phyloP scores from a whole-genome alignment of 2,888 invertebrate genomes.

The Chymomyza caudatula region DNA sequence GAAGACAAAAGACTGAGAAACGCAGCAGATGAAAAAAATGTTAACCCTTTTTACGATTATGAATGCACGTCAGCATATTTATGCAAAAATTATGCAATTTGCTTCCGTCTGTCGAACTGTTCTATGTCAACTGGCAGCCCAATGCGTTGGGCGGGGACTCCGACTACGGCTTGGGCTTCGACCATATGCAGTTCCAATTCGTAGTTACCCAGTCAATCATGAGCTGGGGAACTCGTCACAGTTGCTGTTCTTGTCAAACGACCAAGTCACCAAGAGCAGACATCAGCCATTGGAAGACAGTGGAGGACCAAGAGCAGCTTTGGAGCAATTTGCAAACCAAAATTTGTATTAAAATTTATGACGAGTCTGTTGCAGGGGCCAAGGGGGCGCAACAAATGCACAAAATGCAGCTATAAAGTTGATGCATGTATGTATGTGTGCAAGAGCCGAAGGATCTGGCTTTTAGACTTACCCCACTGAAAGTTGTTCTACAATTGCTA shows the following conservation, averaged over 20 bases:
- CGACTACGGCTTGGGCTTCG: slow-evolving; percentile 23
- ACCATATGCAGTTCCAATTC: slow-evolving; percentile 41
- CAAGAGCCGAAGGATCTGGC: no score
- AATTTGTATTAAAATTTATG: slow-evolving; percentile 72
- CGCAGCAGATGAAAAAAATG: slow-evolving; percentile 28
- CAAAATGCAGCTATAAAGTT: slow-evolving; percentile 8
- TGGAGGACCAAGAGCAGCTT: slow-evolving; percentile 58
- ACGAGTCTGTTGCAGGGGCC: slow-evolving; percentile 55
- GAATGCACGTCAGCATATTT: slow-evolving; percentile 72
- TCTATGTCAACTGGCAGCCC: slow-evolving; percentile 41
- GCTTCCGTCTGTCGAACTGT: slow-evolving; percentile 50
- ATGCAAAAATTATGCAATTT: slow-evolving; percentile 73
- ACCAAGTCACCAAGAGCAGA: slow-evolving; percentile 47
- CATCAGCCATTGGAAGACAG: background rate
- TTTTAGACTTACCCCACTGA: no score
- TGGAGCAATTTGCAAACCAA: slow-evolving; percentile 69
- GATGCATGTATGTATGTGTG: no score
- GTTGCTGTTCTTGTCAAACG: slow-evolving; percentile 48
- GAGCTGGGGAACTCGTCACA: slow-evolving; percentile 70
- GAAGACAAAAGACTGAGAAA: slow-evolving; percentile 29
- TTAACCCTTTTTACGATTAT: slow-evolving; percentile 67
- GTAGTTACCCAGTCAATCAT: slow-evolving; percentile 71
- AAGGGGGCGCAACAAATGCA: slow-evolving; percentile 16
- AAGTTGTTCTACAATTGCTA: no score
- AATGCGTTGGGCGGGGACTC: background rate